These are phyloP conservation scores for Griposia aprilina DNA, from an alignment of 2,888 invertebrate genomes.

Conservation along the genomic window DNA sequence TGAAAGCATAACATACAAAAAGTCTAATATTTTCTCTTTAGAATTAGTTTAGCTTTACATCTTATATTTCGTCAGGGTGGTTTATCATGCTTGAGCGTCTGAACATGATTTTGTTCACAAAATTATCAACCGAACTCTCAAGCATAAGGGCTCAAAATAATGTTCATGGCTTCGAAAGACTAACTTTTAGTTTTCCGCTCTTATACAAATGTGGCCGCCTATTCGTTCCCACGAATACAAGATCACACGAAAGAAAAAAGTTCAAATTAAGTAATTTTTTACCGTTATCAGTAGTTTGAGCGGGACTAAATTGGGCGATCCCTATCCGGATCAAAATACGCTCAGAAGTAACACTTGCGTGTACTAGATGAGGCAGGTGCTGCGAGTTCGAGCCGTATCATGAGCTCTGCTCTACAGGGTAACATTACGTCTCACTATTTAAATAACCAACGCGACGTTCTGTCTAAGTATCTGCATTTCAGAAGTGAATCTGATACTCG, in stretches of 20 bases:
- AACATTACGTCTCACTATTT: background rate
- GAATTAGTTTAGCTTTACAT: background rate
- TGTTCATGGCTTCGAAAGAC: background rate
- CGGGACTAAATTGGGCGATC: background rate
- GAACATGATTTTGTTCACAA: background rate
- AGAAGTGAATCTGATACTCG: background rate
- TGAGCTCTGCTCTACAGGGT: background rate
- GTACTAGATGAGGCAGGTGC: too few relatives aligned
- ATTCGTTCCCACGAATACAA: too few relatives aligned
- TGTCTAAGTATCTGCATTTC: background rate
- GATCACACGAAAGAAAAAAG: background rate
- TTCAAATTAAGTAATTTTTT: background rate
- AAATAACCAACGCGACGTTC: background rate
- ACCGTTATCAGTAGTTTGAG: background rate
- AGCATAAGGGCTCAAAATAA: background rate
- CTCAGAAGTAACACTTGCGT: background rate
- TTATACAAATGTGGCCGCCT: background rate
- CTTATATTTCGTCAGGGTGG: background rate
- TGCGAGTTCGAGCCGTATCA: background rate
- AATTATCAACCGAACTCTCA: background rate
- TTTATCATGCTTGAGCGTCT: background rate
- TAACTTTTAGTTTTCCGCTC: background rate
- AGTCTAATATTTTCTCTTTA: too few relatives aligned
- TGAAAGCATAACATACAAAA: too few relatives aligned
- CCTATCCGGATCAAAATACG: background rate